Evolutionary conservation across 2,797 vertebrate genomes (phyloP), one percentile per base, ranked within the genome.

Genomic region (Adrianichthys oophorus): DNA sequence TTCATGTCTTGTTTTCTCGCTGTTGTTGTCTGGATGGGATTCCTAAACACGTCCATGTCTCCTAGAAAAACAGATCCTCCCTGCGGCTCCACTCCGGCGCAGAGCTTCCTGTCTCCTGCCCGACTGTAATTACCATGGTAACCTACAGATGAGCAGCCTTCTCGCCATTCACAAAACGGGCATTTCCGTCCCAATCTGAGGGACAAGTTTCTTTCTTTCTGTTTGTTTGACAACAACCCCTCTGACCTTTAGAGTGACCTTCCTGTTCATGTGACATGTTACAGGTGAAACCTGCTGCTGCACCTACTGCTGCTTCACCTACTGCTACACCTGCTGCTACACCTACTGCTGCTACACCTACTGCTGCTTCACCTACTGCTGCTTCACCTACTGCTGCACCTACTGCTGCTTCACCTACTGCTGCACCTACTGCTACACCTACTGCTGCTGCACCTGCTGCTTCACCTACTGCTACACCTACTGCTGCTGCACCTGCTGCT

Each of bases 61-160:
- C 72, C 72, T 83, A 78, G 70, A 70, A 87, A 87, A 88, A 86
- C 80, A 84, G 68, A 79, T 78, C 79, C 79, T 84, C 76, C 76
- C 76, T 86, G 83, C 15, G 86, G 78, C 78, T 87, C 75, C 48
- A 1, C 72, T 80, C 72, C 51, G 63, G 65, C 83, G 68, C 68
- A 57, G 65, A 45, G 51, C 69, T 85, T 84, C 85, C 85, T 86
- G 87, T 84, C 82, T 75, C 74, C 55, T 17, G 44, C 67, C 68
- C 21, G 70, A 48, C 79, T 89, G 70, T 89, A 90, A 90, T 92
- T 90, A 89, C 79, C 68, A 67, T 62, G 59, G 32, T 56, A 80
- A 85, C 82, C 81, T 85, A 88, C 80, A 67, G 83, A 85, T 79
- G 58, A 60, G 60, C 80, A 76, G 65, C 74, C 67, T 79, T 70